Conservation (phyloP, 2,113 vertebrate species). For the Pangasianodon hypophthalmus region DNA sequence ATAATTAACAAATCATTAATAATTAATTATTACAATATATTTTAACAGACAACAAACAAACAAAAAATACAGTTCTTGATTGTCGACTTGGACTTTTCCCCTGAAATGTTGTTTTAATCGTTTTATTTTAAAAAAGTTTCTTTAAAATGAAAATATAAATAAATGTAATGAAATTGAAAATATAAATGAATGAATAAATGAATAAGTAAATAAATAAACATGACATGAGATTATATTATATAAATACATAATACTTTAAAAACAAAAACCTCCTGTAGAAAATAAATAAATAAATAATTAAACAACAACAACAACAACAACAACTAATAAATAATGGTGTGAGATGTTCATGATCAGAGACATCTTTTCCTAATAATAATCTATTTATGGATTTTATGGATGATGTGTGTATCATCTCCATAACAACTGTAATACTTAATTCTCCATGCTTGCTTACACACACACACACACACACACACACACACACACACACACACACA, state of each 20-base stretch:
- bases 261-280: background rate
- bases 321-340: background rate
- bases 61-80: background rate
- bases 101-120: background rate
- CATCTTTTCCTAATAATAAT: background rate
- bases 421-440: background rate
- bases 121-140: background rate
- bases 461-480: background rate
- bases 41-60: background rate
- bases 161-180: background rate
- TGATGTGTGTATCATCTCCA: background rate
- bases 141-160: background rate
- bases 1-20: background rate
- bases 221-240: too few relatives aligned
- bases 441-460: background rate
- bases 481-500: background rate
- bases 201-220: background rate
- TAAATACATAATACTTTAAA: background rate
- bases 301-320: background rate
- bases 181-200: background rate
- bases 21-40: background rate
- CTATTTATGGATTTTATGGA: background rate
- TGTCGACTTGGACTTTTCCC: background rate
- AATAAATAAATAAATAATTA: background rate
- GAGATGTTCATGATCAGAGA: background rate